Percentiles rank a stretch among this genome's conserved stretches.
Evolutionary conservation across 2,888 invertebrate species (phyloP).

Genomic region (Thysanoteuthis rhombus): DNA sequence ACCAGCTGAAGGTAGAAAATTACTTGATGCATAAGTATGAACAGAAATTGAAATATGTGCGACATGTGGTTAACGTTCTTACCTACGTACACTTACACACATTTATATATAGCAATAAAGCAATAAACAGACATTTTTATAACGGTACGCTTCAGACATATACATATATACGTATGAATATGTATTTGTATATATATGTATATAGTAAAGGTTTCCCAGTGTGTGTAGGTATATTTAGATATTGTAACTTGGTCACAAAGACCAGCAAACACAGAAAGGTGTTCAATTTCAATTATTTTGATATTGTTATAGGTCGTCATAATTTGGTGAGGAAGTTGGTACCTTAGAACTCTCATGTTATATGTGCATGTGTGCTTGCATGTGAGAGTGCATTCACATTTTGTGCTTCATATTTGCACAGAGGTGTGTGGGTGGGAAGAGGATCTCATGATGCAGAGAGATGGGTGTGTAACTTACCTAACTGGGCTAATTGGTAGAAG

Average conservation of each 20-base stretch:
- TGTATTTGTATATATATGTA: too few relatives aligned
- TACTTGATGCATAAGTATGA: neutral
- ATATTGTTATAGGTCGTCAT: neutral
- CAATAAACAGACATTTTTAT: neutral
- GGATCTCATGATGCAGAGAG: neutral
- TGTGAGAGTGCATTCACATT: neutral
- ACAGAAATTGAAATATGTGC: neutral
- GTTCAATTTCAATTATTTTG: too few relatives aligned
- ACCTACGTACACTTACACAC: neutral
- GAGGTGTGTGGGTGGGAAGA: neutral
- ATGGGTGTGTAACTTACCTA: conserved; percentile 12
- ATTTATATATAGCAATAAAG: neutral
- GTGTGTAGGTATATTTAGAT: too few relatives aligned
- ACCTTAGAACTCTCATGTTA: neutral
- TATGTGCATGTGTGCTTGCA: neutral
- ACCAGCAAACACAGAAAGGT: too few relatives aligned
- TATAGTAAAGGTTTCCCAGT: neutral
- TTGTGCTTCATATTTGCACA: neutral
- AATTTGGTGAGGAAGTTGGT: neutral
- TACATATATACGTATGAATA: neutral
- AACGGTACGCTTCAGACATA: neutral
- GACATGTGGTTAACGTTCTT: neutral
- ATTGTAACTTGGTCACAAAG: too few relatives aligned
- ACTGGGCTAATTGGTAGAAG: neutral
- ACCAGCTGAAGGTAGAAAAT: neutral